Base-by-base conservation (phyloP, 2,113 vertebrate species). In the Burhinus oedicnemus region DNA sequence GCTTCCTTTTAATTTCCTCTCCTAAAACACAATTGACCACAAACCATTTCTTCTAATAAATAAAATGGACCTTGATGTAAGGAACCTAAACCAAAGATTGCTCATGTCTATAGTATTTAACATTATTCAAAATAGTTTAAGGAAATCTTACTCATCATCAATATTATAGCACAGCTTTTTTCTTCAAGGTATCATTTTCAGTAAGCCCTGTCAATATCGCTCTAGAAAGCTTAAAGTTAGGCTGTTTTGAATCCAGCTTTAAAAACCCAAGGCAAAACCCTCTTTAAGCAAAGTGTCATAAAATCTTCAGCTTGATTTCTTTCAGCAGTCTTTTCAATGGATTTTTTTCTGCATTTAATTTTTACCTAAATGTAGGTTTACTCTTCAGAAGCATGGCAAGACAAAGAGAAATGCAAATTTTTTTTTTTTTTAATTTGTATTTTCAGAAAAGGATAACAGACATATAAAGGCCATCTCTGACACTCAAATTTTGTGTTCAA, bases 321-420 rank as follows among this genome's bases (percentile, higher is more conserved):
- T 92, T 66, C 55, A 68, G n/a, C 11, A 66, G 27, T 68, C 30
- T 54, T 87, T 81, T 64, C n/a, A 87, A 42, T 52, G 60, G 15
- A 36, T 75, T 74, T 77, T 77, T 78, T 68, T 30, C 40, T 81
- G 34, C 55, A n/a, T 78, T 90, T 93, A 62, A 19, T 83, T 86
- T 83, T 92, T 92, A 9, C 26, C 15, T 54, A 72, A 79, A 66
- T 8, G 9, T 49, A 54, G 34, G 9, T 19, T 71, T 85, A 45
- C 5, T 93, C 19, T 84, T 90, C 18, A 85, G 51, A 90, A 85
- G 8, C 34, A 42, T 42, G 42, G 5, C 7, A 36, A 78, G 52
- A 71, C 40, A 86, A 85, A 70, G 82, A 84, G 29, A 78, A 90
- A 86, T 81, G 44, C 5, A 75, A 94, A 86, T 81, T 30, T 21